phyloP scores from a whole-genome alignment of 2,888 invertebrate genomes.

The Cephus pygmeus region DNA sequence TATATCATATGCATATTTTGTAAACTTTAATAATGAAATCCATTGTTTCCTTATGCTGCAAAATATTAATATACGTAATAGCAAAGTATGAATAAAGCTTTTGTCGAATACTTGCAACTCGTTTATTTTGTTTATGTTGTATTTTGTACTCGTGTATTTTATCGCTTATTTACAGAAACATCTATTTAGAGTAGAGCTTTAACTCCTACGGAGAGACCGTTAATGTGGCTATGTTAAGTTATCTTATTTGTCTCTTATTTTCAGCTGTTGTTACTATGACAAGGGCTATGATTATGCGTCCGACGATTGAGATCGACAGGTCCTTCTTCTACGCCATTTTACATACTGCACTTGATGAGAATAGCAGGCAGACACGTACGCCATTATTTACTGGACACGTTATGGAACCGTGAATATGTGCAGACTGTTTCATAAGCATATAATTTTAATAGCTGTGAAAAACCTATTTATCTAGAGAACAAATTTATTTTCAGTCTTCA shows the following conservation, averaged over 20 bases:
- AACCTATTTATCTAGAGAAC: background rate
- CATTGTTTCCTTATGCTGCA: too few relatives aligned
- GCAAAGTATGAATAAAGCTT: background rate
- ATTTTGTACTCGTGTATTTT: too few relatives aligned
- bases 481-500: background rate
- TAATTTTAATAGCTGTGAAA: background rate
- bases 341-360: constrained; percentile 3
- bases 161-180: too few relatives aligned
- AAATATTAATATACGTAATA: too few relatives aligned
- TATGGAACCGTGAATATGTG: background rate
- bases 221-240: background rate
- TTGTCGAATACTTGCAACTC: background rate
- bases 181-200: background rate
- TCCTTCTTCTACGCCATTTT: constrained; percentile 37
- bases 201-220: background rate
- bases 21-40: too few relatives aligned
- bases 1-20: too few relatives aligned
- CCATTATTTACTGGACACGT: constrained; percentile 23
- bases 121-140: too few relatives aligned
- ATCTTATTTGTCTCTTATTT: background rate
- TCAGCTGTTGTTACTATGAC: background rate
- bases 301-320: background rate
- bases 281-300: background rate
- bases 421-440: background rate
- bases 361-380: background rate